Evolutionary conservation across 2,888 invertebrate genomes (phyloP).

Genomic region (Fragum sueziense): DNA sequence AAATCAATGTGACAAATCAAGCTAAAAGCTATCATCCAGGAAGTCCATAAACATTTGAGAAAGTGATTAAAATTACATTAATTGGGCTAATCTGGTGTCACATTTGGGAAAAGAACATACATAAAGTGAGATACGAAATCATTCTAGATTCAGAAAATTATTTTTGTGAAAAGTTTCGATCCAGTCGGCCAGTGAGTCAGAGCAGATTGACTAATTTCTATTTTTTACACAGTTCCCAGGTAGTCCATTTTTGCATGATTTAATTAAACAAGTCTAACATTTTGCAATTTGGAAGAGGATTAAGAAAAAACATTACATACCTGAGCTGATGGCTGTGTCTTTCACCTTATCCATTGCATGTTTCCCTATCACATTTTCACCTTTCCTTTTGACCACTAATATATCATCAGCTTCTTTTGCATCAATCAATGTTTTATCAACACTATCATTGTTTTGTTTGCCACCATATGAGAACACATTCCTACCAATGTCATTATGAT

Average conservation of each 20-base stretch:
- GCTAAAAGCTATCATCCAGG: too few relatives aligned
- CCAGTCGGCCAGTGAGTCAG: too few relatives aligned
- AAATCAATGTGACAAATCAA: not conserved
- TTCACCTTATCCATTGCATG: constrained; percentile 47
- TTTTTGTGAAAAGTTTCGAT: too few relatives aligned
- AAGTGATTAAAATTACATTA: too few relatives aligned
- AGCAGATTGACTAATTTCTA: too few relatives aligned
- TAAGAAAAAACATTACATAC: not conserved
- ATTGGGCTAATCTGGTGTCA: too few relatives aligned
- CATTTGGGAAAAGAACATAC: too few relatives aligned
- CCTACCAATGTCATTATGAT: constrained; percentile 41
- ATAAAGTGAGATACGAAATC: too few relatives aligned
- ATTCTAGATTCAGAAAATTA: too few relatives aligned
- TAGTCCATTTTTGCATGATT: too few relatives aligned
- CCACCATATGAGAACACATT: constrained; percentile 18
- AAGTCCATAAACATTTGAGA: too few relatives aligned
- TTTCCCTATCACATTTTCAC: constrained; percentile 37
- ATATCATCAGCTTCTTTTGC: constrained; percentile 16
- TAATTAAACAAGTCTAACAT: not conserved
- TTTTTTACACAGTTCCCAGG: too few relatives aligned
- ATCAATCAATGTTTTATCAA: not conserved
- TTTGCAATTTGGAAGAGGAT: not conserved
- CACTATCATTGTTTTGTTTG: not conserved
- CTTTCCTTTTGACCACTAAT: constrained; percentile 26
- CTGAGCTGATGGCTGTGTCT: constrained; percentile 33